Evolutionary conservation across 92 coral and sea anemone genomes (phyloP), one percentile per base, ranked within the genome.

Genomic region (Diadumene lineata): DNA sequence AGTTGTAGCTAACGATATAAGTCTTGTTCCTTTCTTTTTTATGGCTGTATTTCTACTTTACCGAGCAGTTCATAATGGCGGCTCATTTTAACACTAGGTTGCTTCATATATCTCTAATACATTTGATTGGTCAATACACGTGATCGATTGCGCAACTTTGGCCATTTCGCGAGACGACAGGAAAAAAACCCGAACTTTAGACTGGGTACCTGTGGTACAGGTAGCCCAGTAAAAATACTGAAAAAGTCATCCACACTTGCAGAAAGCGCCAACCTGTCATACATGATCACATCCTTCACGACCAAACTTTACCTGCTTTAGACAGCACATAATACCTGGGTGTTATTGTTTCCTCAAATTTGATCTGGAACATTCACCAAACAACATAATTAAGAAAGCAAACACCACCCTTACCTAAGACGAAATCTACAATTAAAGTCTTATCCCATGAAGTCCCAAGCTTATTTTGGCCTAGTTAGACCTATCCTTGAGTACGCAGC

Each of bases 361-460:
- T 79, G 28, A 78, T 67, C 19, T 78, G 75, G 82, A 78, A 78
- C 46, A 26, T 0, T 50, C 77, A 78, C 57, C 56, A 0, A 43
- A 55, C 32, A 55, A 51, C 26, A 61, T 78, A 21, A 51, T 76
- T 30, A 78, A 68, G n/a, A 78, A 66, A 25, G 77, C 82, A 34
- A 79, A 79, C 23, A 68, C 30, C 31, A 57, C 77, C n/a, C 81
- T 76, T 11, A 66, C 62, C 58, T 72, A 2, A 64, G 64, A 76
- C 43, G 73, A 0, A 64, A 34, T 19, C 72, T 76, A 1, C 51
- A 38, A 46, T 29, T 76, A 8, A 66, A 43, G 19, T 65, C 73
- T 0, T 18, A 21, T 6, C 10, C 29, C 16, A 53, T 65, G 2
- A 17, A 76, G 72, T 63, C 81, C 81, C 55, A 28, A 30, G 72